Percentiles rank a stretch among this genome's conserved stretches.
Conservation (phyloP, 2,888 invertebrate genomes). For the Julus scanicus region DNA sequence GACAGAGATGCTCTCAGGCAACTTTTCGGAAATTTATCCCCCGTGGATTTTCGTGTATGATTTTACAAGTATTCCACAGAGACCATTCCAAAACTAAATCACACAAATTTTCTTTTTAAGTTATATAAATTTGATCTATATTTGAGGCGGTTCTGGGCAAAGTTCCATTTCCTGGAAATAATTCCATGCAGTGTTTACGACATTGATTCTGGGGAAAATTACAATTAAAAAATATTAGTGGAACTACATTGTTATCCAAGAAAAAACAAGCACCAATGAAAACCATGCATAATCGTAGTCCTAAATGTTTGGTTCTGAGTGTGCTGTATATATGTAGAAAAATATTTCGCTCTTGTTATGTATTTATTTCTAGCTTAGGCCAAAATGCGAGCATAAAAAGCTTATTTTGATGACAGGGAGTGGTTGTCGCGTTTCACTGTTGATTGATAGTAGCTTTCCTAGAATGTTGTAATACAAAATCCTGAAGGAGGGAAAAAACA, state of each 20-base stretch:
- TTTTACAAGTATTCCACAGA: not conserved
- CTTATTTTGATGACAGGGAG: constrained; percentile 1
- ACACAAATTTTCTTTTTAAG: not conserved
- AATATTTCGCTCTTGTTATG: constrained; percentile 17
- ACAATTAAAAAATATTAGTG: not conserved
- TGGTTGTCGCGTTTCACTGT: constrained; percentile 29
- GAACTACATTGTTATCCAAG: not conserved
- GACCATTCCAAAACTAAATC: not conserved
- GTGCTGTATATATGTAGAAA: not conserved
- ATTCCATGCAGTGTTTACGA: not conserved
- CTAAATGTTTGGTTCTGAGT: not conserved
- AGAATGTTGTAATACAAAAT: constrained; percentile 39
- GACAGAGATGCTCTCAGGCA: not conserved
- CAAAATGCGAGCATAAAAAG: not conserved
- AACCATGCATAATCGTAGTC: not conserved
- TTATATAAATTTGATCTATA: not conserved
- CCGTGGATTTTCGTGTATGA: not conserved
- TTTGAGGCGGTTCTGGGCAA: not conserved
- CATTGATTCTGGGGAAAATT: not conserved
- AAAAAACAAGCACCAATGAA: not conserved
- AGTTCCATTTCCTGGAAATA: not conserved
- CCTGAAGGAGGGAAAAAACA: not conserved
- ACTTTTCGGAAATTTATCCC: not conserved
- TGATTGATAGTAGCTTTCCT: constrained; percentile 32
- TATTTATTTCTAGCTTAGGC: constrained; percentile 6